These are phyloP conservation scores for Rhynchopsitta pachyrhyncha DNA, from an alignment of 2,113 vertebrate genomes.

Conservation along the genomic window DNA sequence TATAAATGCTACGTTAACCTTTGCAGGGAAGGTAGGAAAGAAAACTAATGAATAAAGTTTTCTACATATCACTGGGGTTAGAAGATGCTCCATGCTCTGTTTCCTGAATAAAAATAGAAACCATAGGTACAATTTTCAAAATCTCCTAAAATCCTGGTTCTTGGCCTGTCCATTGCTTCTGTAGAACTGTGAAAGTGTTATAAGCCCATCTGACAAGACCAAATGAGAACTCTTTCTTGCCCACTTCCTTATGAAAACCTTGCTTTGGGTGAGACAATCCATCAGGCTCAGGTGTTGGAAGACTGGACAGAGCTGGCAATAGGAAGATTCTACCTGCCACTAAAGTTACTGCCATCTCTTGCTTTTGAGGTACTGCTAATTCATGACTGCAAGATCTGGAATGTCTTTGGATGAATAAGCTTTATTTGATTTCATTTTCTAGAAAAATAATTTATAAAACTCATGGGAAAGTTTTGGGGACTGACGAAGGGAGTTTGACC, in stretches of 20 bases:
- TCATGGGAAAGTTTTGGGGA: neutral
- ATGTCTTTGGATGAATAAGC: neutral
- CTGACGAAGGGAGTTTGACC: neutral
- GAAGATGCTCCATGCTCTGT: neutral
- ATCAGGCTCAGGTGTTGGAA: neutral
- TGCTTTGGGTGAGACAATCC: neutral
- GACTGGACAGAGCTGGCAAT: neutral
- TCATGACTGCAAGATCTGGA: neutral
- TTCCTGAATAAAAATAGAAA: neutral
- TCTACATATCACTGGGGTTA: accelerated
- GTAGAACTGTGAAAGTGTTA: neutral
- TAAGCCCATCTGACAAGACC: accelerated
- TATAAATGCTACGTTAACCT: neutral
- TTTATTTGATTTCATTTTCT: neutral
- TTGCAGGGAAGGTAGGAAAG: neutral
- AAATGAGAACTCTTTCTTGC: neutral
- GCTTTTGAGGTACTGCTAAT: neutral
- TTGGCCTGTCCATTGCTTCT: neutral
- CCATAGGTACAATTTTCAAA: neutral
- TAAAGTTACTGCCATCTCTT: neutral
- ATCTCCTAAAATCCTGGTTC: neutral
- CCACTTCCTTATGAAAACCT: neutral
- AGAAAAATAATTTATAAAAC: neutral
- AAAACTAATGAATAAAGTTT: neutral
- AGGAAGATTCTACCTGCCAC: neutral